Evolutionary conservation across 2,888 invertebrate genomes (phyloP), one percentile per base, ranked within the genome.

Genomic region (Bellardia bayeri): DNA sequence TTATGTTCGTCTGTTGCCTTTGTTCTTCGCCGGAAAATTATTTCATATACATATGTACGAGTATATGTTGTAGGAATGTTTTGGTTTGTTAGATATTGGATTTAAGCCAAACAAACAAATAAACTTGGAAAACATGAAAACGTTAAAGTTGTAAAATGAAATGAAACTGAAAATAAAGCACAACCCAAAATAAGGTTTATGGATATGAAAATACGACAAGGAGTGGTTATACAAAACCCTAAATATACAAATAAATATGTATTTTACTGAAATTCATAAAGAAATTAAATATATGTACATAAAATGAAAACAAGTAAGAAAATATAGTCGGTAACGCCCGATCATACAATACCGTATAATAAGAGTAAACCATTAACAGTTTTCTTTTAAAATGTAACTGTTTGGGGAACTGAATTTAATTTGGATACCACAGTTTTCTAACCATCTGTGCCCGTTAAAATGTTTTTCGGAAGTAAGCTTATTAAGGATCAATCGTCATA

Each of bases 101-200:
- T 87, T 87, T 56, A 78, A 84, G 87, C 87, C 87, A 84, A 72
- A 63, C 23, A 66, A 81, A 66, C 51, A 56, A 66, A 84, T 61
- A 75, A 80, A 75, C 42, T 69, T 23, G 63, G n/a, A 30, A 51
- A 75, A 71, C 49, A 64, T 64, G 61, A n/a, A 49, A 79, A 78
- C 13, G 14, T 14, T 63, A 71, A 72, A 64, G 23, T 75, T 49
- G 2, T 6, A n/a, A 23, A 4, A n/a, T 23, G 23, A 82, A 61
- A 71, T 51, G 49, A 42, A 66, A 66, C 6, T 14, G 16, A 64
- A 72, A 61, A 63, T 61, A 33, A 66, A 61, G 3, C 16, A 13
- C 30, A n/a, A 64, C n/a, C 49, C 69, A 69, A 74, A 66, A 37
- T 3, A 75, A 68, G 51, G 72, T 66, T 79, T 9, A 68, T 58